Conservation (phyloP, 1,140 invertebrate species). For the Sycophaga agraensis region DNA sequence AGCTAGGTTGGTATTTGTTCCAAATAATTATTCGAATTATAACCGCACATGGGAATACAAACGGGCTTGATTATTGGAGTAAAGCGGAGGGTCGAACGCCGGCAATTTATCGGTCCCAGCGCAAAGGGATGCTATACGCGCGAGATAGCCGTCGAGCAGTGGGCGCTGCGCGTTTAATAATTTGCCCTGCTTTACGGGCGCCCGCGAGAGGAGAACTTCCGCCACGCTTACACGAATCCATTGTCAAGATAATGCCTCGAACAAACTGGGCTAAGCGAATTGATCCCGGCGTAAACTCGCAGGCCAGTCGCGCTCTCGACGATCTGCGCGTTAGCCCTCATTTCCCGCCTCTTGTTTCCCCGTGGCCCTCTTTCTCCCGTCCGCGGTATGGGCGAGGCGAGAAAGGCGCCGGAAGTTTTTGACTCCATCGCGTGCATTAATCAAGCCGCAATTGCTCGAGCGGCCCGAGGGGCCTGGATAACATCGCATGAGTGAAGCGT, state of each 20-base stretch:
- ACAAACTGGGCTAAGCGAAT: slow-evolving; percentile 22
- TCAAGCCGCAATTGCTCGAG: too few relatives aligned
- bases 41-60: too few relatives aligned
- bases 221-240: slow-evolving; percentile 16
- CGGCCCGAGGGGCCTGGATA: too few relatives aligned
- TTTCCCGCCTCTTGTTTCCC: neutral
- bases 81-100: too few relatives aligned
- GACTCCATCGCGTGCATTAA: too few relatives aligned
- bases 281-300: slow-evolving; percentile 15
- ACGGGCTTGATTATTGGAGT: too few relatives aligned
- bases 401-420: too few relatives aligned
- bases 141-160: neutral
- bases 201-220: slow-evolving; percentile 3
- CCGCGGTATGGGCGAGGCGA: too few relatives aligned
- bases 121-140: neutral
- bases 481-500: too few relatives aligned
- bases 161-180: slow-evolving; percentile 11
- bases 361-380: neutral
- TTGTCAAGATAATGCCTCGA: slow-evolving; percentile 19
- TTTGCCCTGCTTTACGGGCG: slow-evolving; percentile 2
- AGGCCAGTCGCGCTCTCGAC: neutral
- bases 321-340: neutral
- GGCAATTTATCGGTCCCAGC: slow-evolving; percentile 5
- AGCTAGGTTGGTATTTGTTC: too few relatives aligned
- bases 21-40: too few relatives aligned